Base-by-base conservation (phyloP, 2,888 invertebrate species). In the Julus scandinavius region DNA sequence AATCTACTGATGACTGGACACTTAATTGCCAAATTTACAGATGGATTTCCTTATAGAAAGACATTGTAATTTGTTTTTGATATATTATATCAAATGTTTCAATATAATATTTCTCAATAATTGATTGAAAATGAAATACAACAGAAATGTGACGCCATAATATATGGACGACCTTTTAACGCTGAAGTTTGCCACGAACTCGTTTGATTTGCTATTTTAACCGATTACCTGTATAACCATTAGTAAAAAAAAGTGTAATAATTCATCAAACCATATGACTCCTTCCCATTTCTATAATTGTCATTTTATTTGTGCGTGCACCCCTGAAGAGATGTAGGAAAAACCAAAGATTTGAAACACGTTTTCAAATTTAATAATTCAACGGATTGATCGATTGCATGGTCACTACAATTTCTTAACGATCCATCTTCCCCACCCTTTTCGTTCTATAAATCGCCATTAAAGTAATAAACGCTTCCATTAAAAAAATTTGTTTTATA, bases 211-310 rank as follows among this genome's bases (percentile, higher is more conserved):
- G 2, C 11, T 17, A 29, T 80, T 80, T 80, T 80, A 80, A 80
- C 80, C 80, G 80, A 80, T 80, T 80, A 80, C 80, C 11, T 38
- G 80, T 80, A 80, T 80, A 38, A 80, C 80, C 80, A 80, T 80
- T 80, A 80, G 29, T 80, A 38, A 80, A 13, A 80, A 29, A 80
- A 29, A 29, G 72, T 11, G 38, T 38, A 40, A 29, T 38, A 38
- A 38, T 80, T 80, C 80, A 80, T 80, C 38, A 38, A 38, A 15
- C 38, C 38, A 38, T 80, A 38, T 38, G 38, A 80, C 38, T 80
- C 80, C 38, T 80, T 38, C 80, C 38, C 80, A 11, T 38, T 38
- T 40, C 80, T 38, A 38, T 15, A 80, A 38, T 38, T 80, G 80
- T 29, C 38, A 29, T 80, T 80, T 80, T 80, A 80, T 80, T 80